phyloP scores from a whole-genome alignment of 2,113 vertebrate species.

The Petroica traversi region DNA sequence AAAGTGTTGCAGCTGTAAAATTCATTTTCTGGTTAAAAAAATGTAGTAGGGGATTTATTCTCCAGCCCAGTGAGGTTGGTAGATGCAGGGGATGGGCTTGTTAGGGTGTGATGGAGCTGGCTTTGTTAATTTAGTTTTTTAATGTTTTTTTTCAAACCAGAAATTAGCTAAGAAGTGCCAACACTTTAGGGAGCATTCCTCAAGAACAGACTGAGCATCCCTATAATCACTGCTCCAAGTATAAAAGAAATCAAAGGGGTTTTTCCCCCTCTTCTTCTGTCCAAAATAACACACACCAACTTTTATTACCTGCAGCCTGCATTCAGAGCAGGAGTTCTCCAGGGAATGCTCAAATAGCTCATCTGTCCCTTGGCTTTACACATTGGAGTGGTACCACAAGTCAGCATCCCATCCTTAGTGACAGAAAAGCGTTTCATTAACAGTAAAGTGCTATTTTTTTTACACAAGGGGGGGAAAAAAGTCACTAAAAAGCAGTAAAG shows the following conservation, averaged over 20 bases:
- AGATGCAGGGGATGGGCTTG: background rate
- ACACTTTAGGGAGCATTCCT: background rate
- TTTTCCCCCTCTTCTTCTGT: background rate
- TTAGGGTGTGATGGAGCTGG: background rate
- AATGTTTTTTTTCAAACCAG: background rate
- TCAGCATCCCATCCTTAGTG: background rate
- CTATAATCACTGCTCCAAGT: background rate
- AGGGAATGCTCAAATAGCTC: background rate
- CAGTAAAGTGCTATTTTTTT: background rate
- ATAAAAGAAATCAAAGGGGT: background rate
- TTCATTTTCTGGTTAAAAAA: background rate
- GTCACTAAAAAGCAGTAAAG: background rate
- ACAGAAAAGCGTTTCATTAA: background rate
- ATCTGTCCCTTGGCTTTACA: background rate
- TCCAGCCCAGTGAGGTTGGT: background rate
- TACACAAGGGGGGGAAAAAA: fast-evolving
- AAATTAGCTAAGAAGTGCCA: background rate
- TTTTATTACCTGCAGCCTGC: background rate
- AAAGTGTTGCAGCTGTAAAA: background rate
- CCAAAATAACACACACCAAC: background rate
- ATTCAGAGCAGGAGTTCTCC: background rate
- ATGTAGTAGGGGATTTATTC: background rate
- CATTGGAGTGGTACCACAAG: background rate
- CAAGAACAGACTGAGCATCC: background rate
- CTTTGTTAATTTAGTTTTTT: background rate